Conservation (phyloP, 2,888 invertebrate species). For the Halictus quadricinctus region DNA sequence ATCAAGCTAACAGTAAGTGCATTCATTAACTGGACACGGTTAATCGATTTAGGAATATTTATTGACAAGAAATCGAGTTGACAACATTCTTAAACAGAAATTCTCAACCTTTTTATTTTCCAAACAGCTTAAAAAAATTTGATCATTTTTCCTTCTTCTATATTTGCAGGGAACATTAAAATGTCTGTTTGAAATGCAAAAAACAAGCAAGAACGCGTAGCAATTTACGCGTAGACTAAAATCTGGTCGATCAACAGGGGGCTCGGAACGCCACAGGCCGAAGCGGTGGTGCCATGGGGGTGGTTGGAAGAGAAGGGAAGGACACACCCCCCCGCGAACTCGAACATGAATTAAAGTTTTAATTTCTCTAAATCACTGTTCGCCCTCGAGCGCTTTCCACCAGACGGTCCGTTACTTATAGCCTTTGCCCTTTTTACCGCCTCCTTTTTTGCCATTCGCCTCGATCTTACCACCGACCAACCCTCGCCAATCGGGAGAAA, state of each 20-base stretch:
- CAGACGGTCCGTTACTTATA: slow-evolving; percentile 82
- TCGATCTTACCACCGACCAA: slow-evolving; percentile 72
- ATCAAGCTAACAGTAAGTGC: slow-evolving; percentile 72
- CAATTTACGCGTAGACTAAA: slow-evolving; percentile 52
- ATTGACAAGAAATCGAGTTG: neutral
- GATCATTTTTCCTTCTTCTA: neutral
- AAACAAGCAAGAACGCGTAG: slow-evolving; percentile 30
- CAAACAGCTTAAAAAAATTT: neutral
- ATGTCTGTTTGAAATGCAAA: neutral
- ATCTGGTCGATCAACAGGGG: slow-evolving; percentile 60
- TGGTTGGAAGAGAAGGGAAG: slow-evolving; percentile 46
- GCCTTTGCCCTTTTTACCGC: slow-evolving; percentile 79
- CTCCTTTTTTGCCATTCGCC: slow-evolving; percentile 68
- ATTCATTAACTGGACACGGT: slow-evolving; percentile 48
- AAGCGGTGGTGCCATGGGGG: slow-evolving; percentile 33
- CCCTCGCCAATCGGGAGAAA: slow-evolving; percentile 71
- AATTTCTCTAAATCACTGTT: slow-evolving; percentile 82
- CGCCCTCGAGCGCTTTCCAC: slow-evolving; percentile 79
- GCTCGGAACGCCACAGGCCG: slow-evolving; percentile 49
- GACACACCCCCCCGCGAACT: slow-evolving; percentile 70
- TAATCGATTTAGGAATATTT: slow-evolving; percentile 47
- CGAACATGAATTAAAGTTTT: slow-evolving; percentile 83
- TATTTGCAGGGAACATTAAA: neutral
- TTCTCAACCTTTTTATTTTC: neutral
- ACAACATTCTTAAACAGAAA: neutral